Percentiles rank a stretch among this genome's conserved stretches.
Evolutionary conservation across 1,140 invertebrate genomes (phyloP).

Genomic region (Adelges cooleyi): DNA sequence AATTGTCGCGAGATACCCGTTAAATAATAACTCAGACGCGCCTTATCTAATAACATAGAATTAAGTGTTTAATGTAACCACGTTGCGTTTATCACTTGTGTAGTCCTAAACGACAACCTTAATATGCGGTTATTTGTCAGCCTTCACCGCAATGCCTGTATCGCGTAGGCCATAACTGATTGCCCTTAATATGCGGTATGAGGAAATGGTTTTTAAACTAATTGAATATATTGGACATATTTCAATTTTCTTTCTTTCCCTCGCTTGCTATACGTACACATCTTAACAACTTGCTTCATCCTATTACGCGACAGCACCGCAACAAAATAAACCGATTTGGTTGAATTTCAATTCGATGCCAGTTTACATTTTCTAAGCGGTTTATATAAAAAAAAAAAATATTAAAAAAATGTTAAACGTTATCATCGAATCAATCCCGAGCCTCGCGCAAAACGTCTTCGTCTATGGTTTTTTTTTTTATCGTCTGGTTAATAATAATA

Average conservation of each 20-base stretch:
- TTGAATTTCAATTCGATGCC: not conserved
- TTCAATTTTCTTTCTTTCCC: too few relatives aligned
- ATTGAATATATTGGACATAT: too few relatives aligned
- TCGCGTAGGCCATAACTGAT: not conserved
- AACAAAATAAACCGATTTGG: not conserved
- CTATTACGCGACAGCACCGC: too few relatives aligned
- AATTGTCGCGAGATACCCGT: not conserved
- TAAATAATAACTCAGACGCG: not conserved
- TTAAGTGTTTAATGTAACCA: not conserved
- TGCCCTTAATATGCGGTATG: not conserved
- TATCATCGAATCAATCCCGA: not conserved
- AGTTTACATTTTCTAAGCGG: not conserved
- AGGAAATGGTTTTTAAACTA: too few relatives aligned
- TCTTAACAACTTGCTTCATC: too few relatives aligned
- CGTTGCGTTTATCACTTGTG: not conserved
- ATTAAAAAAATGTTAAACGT: too few relatives aligned
- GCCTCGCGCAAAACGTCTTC: too few relatives aligned
- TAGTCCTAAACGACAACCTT: not conserved
- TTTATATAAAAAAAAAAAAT: too few relatives aligned
- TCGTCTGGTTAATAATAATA: too few relatives aligned
- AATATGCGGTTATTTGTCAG: not conserved
- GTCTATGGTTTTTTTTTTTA: too few relatives aligned
- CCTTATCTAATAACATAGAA: not conserved
- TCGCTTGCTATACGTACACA: too few relatives aligned
- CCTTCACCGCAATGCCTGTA: not conserved